A percentile compares a stretch with the other conserved stretches of the same genome.
These are phyloP conservation scores for Desoria tigrina DNA, from an alignment of 2,888 invertebrate genomes.

Conservation along the genomic window DNA sequence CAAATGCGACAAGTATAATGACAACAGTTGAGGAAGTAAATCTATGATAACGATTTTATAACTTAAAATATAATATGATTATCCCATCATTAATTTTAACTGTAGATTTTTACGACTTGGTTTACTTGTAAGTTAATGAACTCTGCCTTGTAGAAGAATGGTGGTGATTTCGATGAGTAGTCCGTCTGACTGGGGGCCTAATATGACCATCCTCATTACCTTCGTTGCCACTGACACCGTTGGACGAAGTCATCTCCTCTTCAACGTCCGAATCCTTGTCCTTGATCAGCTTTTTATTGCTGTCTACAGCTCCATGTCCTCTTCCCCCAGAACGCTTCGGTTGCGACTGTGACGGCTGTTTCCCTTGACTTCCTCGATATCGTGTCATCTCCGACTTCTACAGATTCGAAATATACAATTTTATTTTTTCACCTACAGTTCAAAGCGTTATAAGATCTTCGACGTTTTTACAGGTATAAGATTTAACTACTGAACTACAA, in stretches of 20 bases:
- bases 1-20: conserved; percentile 62
- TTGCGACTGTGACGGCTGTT: neutral
- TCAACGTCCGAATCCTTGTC: conserved; percentile 21
- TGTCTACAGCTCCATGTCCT: neutral
- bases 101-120: neutral
- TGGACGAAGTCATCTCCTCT: conserved; percentile 16
- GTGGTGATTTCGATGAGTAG: neutral
- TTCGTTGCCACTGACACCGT: conserved; percentile 5
- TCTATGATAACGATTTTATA: conserved; percentile 27
- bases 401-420: too few relatives aligned
- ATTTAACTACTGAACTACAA: too few relatives aligned
- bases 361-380: conserved; percentile 12
- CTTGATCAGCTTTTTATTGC: conserved; percentile 13
- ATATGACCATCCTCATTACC: neutral
- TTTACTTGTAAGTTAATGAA: conserved; percentile 3
- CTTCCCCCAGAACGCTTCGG: conserved; percentile 1
- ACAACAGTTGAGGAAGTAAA: conserved; percentile 44
- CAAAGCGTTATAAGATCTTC: too few relatives aligned
- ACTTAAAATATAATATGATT: neutral
- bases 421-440: too few relatives aligned
- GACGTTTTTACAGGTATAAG: too few relatives aligned
- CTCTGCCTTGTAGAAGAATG: neutral
- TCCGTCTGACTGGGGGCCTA: neutral
- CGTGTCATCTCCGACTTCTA: conserved; percentile 3
- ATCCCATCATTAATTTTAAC: neutral